These are phyloP conservation scores for Polypterus senegalus DNA, from an alignment of 2,113 vertebrate species.

Conservation along the genomic window DNA sequence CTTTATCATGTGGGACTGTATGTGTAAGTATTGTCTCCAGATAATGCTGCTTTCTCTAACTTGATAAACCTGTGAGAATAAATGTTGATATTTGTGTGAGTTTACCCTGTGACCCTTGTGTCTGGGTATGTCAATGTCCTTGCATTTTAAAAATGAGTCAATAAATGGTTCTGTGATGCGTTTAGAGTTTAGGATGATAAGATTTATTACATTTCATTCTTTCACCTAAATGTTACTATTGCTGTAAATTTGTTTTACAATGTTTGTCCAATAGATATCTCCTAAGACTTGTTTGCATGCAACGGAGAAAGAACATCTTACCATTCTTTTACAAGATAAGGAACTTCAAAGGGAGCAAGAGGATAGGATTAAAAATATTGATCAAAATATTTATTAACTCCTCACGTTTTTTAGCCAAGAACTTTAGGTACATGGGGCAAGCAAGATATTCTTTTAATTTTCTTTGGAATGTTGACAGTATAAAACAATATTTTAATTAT, in stretches of 20 bases:
- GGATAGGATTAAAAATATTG: conserved; percentile 69
- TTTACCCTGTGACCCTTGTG: too few relatives aligned
- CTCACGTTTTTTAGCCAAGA: conserved; percentile 36
- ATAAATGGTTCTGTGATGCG: too few relatives aligned
- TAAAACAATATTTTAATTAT: too few relatives aligned
- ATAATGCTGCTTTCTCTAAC: too few relatives aligned
- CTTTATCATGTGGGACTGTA: too few relatives aligned
- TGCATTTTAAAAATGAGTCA: too few relatives aligned
- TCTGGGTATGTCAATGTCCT: too few relatives aligned
- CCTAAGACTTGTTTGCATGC: conserved; percentile 69
- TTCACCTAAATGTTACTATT: neutral
- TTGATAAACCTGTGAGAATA: too few relatives aligned
- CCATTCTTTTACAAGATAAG: conserved; percentile 80
- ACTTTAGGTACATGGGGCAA: conserved; percentile 45
- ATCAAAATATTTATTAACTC: conserved; percentile 76
- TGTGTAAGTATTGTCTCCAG: too few relatives aligned
- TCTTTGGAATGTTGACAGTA: neutral
- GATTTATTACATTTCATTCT: neutral
- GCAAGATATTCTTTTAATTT: neutral
- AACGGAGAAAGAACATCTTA: conserved; percentile 70
- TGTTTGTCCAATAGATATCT: conserved; percentile 53
- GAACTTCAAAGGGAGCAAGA: conserved; percentile 77
- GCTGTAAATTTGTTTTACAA: conserved; percentile 6
- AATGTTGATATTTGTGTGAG: too few relatives aligned
- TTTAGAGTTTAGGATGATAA: neutral